Base-by-base conservation (phyloP, 2,888 invertebrate species). In the Brachyopa scutellaris region DNA sequence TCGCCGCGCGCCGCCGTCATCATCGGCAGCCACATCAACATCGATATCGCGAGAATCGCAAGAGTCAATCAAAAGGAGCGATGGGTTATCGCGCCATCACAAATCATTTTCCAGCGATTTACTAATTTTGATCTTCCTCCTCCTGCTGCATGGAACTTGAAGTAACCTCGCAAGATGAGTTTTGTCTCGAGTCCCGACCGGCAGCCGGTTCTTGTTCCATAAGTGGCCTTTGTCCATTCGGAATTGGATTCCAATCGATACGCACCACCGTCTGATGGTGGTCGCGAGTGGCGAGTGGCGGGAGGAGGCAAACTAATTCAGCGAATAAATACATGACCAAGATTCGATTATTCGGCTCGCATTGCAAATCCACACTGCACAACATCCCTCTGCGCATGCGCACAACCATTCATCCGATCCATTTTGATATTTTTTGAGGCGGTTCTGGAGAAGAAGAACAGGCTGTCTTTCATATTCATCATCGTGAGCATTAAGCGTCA, bases 1-100 rank as follows among this genome's bases (percentile, higher is more conserved):
- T 15, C 19, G 45, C 49, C n/a, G 26, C 6, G 3, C 31, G 57
- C 23, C 38, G 9, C 45, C 61, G 45, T 45, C 21, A 9, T 45
- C 61, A 13, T 69, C 76, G 59, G 82, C 82, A 76, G 76, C 82
- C 64, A 59, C 76, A 76, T 82, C 64, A 77, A 61, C 76, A 76
- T 72, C 82, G 70, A 72, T 76, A 82, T 82, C 70, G 55, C 70
- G 64, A 49, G 59, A 77, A 82, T 82, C 82, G 9, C 53, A 45
- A 33, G 59, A 82, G 76, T 82, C 82, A 82, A 82, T 82, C 82
- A 82, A 82, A 82, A 82, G 66, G 70, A 82, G 77, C 82, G 82
- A 82, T 77, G 82, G 82, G 82, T 82, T 82, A 82, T 82, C 82
- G 82, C 82, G 82, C 70, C 82, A 82, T 82, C 82, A 82, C 82